Percentiles rank a stretch among this genome's conserved stretches.
Evolutionary conservation across 2,888 invertebrate genomes (phyloP).

Genomic region (Drosophila demipolita): DNA sequence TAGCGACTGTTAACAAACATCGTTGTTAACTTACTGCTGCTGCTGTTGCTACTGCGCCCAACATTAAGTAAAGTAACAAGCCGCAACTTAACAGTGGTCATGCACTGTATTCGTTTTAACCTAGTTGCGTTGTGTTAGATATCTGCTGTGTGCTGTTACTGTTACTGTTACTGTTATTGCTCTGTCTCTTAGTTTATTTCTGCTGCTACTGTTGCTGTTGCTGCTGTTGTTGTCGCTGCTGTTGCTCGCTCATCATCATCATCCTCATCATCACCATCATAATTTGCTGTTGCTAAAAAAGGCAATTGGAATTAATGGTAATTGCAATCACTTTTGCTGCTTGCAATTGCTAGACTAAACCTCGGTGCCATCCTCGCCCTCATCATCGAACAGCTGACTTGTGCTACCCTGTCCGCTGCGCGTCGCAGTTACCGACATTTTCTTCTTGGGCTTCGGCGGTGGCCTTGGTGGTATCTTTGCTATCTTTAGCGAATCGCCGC

Average conservation of each 20-base stretch:
- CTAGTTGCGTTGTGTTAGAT: background rate
- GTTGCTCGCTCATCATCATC: slow-evolving; percentile 14
- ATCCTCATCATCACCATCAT: slow-evolving; percentile 5
- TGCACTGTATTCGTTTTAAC: background rate
- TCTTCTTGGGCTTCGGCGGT: slow-evolving; percentile 93
- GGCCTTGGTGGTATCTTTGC: slow-evolving; percentile 93
- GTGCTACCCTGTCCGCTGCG: slow-evolving; percentile 85
- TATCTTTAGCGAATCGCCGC: slow-evolving; percentile 71
- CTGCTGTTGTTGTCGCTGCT: slow-evolving; percentile 3
- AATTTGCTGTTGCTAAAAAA: slow-evolving; percentile 29
- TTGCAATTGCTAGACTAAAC: slow-evolving; percentile 86
- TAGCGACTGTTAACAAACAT: slow-evolving; percentile 2
- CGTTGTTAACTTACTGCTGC: background rate
- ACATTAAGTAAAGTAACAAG: slow-evolving; percentile 1
- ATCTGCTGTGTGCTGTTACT: slow-evolving; percentile 4
- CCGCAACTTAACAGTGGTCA: slow-evolving; percentile 1
- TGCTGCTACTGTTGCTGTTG: slow-evolving; percentile 9
- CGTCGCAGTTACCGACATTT: slow-evolving; percentile 89
- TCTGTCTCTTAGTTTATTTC: background rate
- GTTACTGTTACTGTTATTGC: background rate
- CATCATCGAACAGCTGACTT: slow-evolving; percentile 93
- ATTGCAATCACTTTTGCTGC: slow-evolving; percentile 19
- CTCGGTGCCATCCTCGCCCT: slow-evolving; percentile 95
- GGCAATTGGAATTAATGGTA: slow-evolving; percentile 44
- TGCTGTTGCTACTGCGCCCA: background rate